Conservation (phyloP, 2,888 invertebrate species). For the Eilema griseolum region DNA sequence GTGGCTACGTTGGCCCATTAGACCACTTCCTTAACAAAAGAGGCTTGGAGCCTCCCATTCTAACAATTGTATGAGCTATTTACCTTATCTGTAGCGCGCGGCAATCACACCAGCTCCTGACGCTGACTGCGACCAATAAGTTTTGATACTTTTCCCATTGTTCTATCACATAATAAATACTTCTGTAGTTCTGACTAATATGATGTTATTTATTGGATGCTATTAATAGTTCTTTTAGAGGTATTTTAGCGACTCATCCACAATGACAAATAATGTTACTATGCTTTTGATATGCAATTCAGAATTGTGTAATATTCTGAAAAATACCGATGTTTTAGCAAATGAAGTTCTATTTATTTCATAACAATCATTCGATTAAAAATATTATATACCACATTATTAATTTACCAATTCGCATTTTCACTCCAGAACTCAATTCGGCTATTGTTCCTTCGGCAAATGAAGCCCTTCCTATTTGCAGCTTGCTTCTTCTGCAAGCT, state of each 20-base stretch:
- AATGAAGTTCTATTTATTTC: no score
- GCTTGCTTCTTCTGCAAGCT: no score
- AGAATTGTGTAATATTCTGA: no score
- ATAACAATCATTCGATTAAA: no score
- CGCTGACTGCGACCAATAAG: conserved; percentile 49
- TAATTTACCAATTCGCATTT: no score
- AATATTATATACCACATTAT: no score
- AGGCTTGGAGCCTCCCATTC: conserved; percentile 79
- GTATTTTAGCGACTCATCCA: conserved; percentile 30
- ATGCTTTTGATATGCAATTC: conserved; percentile 15
- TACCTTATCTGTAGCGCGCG: conserved; percentile 83
- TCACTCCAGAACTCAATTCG: no score
- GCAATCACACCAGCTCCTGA: conserved; percentile 80
- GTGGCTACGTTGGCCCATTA: conserved; percentile 80
- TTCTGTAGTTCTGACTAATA: conserved; percentile 35
- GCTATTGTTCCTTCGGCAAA: no score
- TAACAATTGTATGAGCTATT: conserved; percentile 87
- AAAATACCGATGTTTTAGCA: no score
- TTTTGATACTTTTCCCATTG: conserved; percentile 63
- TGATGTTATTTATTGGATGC: conserved; percentile 45
- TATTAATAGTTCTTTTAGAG: conserved; percentile 43
- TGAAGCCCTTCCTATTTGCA: no score
- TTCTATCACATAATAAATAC: conserved; percentile 48
- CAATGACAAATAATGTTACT: conserved; percentile 33
- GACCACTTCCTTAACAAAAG: conserved; percentile 85